Conservation (phyloP, 2,888 invertebrate species). For the Cybosia mesomella region DNA sequence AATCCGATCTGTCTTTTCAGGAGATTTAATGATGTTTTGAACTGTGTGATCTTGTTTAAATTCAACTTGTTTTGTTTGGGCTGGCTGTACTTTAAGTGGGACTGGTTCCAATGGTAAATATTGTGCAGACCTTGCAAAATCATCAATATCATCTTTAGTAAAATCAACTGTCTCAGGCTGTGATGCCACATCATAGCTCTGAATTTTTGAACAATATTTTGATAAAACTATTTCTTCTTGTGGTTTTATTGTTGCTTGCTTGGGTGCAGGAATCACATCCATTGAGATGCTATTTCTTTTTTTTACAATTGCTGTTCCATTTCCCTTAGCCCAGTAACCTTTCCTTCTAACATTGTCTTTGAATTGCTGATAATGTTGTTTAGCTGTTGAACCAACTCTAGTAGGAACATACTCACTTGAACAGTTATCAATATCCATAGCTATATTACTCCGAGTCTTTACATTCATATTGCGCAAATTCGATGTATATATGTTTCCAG, state of each 20-base stretch:
- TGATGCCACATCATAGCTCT: conserved; percentile 18
- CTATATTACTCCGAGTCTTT: conserved; percentile 55
- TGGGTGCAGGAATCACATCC: conserved; percentile 33
- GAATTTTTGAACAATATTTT: conserved; percentile 17
- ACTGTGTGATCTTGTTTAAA: conserved; percentile 10
- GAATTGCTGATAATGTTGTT: conserved; percentile 81
- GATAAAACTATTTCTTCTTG: conserved; percentile 23
- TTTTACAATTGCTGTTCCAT: conserved; percentile 65
- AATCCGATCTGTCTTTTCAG: conserved; percentile 62
- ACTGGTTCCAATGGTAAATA: conserved; percentile 62
- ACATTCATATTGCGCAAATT: conserved; percentile 76
- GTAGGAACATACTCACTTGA: conserved; percentile 83
- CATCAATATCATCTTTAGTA: conserved; percentile 62
- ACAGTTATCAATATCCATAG: conserved; percentile 69
- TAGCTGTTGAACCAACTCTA: conserved; percentile 75
- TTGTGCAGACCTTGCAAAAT: conserved; percentile 49
- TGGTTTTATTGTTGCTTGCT: conserved; percentile 22
- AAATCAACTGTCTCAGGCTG: conserved; percentile 54
- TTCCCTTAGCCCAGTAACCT: conserved; percentile 83
- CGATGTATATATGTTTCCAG: conserved; percentile 77
- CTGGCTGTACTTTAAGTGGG: not conserved
- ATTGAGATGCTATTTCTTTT: conserved; percentile 51
- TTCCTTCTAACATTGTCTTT: conserved; percentile 79
- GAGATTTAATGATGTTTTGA: conserved; percentile 37
- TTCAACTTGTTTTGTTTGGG: not conserved